phyloP scores from a whole-genome alignment of 2,888 invertebrate genomes.

The Clanis bilineata region DNA sequence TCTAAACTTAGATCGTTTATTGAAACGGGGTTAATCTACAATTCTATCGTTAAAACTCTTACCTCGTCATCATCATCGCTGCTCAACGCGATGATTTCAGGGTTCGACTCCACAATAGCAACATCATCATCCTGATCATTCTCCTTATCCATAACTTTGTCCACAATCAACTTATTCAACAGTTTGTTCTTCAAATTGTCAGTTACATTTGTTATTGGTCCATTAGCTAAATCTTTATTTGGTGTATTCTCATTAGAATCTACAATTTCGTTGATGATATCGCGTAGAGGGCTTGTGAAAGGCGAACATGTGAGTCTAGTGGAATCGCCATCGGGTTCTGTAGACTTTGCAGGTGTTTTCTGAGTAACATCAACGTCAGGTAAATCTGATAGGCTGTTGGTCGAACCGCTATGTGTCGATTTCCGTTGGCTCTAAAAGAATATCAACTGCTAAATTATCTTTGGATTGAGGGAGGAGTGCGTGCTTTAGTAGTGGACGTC shows the following conservation, averaged over 20 bases:
- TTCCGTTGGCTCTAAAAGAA: constrained; percentile 40
- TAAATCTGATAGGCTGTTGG: background rate
- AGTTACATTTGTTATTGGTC: constrained; percentile 12
- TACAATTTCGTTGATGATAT: constrained; percentile 43
- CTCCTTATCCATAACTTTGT: constrained; percentile 26
- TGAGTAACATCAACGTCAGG: constrained; percentile 5
- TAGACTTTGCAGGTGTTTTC: constrained; percentile 30
- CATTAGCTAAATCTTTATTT: constrained; percentile 9
- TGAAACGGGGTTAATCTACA: no score
- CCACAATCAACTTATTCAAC: constrained; percentile 21
- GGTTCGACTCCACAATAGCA: constrained; percentile 59
- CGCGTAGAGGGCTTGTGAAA: constrained; percentile 55
- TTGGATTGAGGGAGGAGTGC: no score
- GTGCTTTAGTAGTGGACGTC: no score
- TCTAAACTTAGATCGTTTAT: no score
- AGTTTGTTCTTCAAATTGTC: background rate
- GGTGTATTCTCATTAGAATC: constrained; percentile 17
- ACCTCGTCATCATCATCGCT: constrained; percentile 73
- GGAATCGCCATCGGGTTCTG: constrained; percentile 32
- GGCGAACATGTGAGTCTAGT: constrained; percentile 63
- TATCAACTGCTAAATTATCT: no score
- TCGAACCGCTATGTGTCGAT: constrained; percentile 23
- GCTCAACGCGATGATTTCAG: constrained; percentile 70
- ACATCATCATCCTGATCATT: constrained; percentile 61
- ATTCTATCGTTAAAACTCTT: background rate